Base-by-base conservation (phyloP, 2,888 invertebrate species). In the Craniophora ligustri region DNA sequence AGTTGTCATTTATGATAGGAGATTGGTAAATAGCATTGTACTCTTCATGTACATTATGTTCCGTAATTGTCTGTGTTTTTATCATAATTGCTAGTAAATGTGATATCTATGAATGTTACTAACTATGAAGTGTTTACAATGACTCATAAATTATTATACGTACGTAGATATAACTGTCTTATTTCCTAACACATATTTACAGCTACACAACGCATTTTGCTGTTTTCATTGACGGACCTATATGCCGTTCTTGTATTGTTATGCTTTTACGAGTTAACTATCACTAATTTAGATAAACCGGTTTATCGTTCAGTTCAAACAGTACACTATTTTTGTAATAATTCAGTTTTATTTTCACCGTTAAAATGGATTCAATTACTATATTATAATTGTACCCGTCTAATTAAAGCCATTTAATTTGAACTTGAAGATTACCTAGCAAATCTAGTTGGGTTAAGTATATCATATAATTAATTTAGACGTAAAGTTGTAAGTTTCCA, bases 1-100 rank as follows among this genome's bases (percentile, higher is more conserved):
- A 35, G 13, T 18, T 32, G 8, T 19, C 34, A 23, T 13, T 7
- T 44, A 26, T 8, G 64, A 70, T 70, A 64, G 57, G 39, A 7
- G 3, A 30, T 21, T 18, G 5, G 15, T 32, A 26, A 53, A 28
- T 13, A 53, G n/a, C 5, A 21, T 21, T 53, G 21, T 41, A 14
- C n/a, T 36, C 18, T 49, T 49, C 16, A 10, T 36, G n/a, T 34
- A 49, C 8, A 35, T 13, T n/a, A 40, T 38, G 45, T 30, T 32
- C 42, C 3, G 19, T 14, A 39, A 26, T 26, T n/a, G 10, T 32
- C 35, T 15, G 13, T 35, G 16, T 62, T 34, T 36, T n/a, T 50
- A 41, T 19, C 49, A 41, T 15, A 7, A 16, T 6, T 23, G 6
- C 1, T 5, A 18, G 16, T 31, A 14, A 15, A 14, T 19, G 21